Evolutionary conservation across 2,113 vertebrate genomes (phyloP), one percentile per base, ranked within the genome.

Genomic region (Barnardius zonarius): DNA sequence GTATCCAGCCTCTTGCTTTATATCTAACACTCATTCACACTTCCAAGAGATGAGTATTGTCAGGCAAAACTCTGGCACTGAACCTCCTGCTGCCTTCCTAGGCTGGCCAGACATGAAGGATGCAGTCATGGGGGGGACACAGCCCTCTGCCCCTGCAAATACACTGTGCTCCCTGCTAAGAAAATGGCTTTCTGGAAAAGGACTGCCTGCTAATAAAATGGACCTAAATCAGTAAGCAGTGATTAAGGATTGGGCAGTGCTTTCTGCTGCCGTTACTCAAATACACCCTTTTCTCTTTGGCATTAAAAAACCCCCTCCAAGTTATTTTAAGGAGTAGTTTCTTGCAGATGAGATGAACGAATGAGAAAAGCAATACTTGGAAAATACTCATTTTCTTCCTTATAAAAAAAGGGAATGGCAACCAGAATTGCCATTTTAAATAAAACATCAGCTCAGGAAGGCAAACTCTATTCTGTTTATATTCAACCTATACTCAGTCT

Each of bases 181-280:
- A 97, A 97, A 98, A 97, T 76, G 75, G 80, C 93, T 97, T 94
- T 97, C 96, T 94, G 88, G 93, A 92, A 97, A 91, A 97, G 88
- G 85, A 55, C 48, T 97, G 97, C 94, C 97, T 97, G 97, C 95
- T 97, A 97, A 96, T 97, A 97, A 98, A 97, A 97, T 20, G 33
- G 92, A 90, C 94, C 25, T 88, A 79, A 97, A 96, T 90, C 97
- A 92, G 94, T 97, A 95, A 98, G 94, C 97, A 96, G 96, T 97
- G 98, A 97, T 98, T 98, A 98, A 97, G 87, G 92, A 75, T 92
- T 57, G 89, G 97, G 83, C 76, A 95, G 74, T 2, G 44, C 39
- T 72, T 91, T 89, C 88, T 95, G 88, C 73, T 94, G 91, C 74
- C 51, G 48, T 90, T 93, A 16, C 80, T 91, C 75, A 79, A 92